Evolutionary conservation across 2,888 invertebrate species (phyloP).

Genomic region (Eilema sororculum): DNA sequence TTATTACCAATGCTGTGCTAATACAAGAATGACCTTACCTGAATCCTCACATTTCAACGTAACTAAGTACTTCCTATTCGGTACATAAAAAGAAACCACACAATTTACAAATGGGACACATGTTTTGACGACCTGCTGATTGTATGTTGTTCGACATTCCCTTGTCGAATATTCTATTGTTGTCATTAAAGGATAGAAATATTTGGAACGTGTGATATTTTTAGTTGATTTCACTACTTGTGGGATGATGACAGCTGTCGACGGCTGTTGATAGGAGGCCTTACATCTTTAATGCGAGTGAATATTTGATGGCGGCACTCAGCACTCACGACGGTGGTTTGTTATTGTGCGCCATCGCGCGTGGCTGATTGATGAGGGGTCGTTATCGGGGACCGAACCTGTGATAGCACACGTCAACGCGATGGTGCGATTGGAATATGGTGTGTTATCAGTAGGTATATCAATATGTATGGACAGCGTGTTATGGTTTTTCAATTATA

Average conservation of each 20-base stretch:
- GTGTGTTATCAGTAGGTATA: background rate
- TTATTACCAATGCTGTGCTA: too few relatives aligned
- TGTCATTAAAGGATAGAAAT: background rate
- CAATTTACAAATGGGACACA: background rate
- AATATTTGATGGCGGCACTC: background rate
- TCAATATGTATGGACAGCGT: background rate
- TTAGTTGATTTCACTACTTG: background rate
- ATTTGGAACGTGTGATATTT: background rate
- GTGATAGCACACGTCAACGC: background rate
- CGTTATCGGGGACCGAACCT: background rate
- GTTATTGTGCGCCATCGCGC: background rate
- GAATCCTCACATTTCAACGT: too few relatives aligned
- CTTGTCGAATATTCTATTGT: background rate
- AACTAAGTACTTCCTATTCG: too few relatives aligned
- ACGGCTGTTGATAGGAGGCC: background rate
- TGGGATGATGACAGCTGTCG: background rate
- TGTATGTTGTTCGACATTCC: background rate
- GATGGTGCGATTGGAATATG: background rate
- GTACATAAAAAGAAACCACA: background rate
- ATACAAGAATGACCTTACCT: too few relatives aligned
- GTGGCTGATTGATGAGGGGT: background rate
- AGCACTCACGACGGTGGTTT: background rate
- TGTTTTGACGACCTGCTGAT: background rate
- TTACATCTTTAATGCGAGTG: conserved; percentile 5
- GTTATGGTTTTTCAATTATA: background rate